Evolutionary conservation across 2,888 invertebrate genomes (phyloP), one percentile per base, ranked within the genome.

Genomic region (Crocallis elinguaria): DNA sequence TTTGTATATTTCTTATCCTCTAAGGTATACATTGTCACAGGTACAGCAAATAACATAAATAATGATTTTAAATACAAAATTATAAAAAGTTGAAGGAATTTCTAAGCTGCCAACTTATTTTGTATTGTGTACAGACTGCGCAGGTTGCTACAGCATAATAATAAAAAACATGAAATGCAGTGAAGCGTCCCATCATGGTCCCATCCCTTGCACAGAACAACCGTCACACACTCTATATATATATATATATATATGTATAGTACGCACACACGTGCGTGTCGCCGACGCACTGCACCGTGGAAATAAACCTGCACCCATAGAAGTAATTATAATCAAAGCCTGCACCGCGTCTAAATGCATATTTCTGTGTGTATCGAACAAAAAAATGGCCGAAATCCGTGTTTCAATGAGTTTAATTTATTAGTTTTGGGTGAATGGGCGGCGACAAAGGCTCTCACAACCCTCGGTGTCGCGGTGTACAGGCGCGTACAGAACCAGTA

Each of bases 391-490:
- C 21, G 14, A 21, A 42, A 41, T 29, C 19, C 11, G 14, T 11
- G 42, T 12, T 32, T 19, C 16, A 37, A 32, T 23, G 29, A 17
- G 29, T 33, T 50, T 38, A 29, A 50, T 50, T 36, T 50, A 50
- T 44, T 39, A 44, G 44, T 39, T 38, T 19, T 13, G 19, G 25
- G n/a, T 44, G 51, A 45, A 44, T 29, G 27, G 14, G 60, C 64
- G 62, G 57, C 64, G 56, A 67, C 64, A 67, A 64, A 65, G 63
- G 39, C 35, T 7, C 41, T 30, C 25, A 25, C n/a, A 1, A 7
- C 9, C 23, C 23, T 9, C 25, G 25, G 9, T 25, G 7, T 25
- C 9, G 9, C 8, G 7, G 6, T 23, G 1, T 25, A 25, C n/a
- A n/a, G n/a, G 27, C 27, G 66, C 67, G 57, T 7, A 41, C 0